Conservation (phyloP, 2,797 vertebrate species). For the Darevskia mixta region DNA sequence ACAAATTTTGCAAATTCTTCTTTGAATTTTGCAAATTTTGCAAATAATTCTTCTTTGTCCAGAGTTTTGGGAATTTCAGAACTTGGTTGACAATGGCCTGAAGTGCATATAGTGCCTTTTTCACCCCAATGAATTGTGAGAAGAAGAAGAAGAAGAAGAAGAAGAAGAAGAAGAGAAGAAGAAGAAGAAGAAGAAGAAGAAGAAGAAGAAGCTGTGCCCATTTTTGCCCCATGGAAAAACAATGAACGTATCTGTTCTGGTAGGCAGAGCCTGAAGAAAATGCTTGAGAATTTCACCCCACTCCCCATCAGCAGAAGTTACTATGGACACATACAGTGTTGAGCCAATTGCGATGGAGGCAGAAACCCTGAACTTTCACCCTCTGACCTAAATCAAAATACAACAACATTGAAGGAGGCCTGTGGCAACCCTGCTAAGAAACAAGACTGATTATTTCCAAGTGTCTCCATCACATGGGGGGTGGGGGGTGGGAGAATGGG, state of each 20-base stretch:
- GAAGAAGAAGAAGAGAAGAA: too few species aligned
- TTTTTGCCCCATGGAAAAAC: neutral
- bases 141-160: too few species aligned
- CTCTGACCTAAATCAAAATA: slow-evolving; percentile 33
- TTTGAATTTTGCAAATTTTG: too few species aligned
- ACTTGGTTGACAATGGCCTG: neutral
- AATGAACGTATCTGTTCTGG: slow-evolving; percentile 10
- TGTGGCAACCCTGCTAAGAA: slow-evolving; percentile 23
- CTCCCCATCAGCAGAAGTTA: slow-evolving; percentile 35
- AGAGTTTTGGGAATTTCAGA: slow-evolving; percentile 26
- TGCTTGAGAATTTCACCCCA: slow-evolving; percentile 6
- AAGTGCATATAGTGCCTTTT: neutral
- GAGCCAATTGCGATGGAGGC: neutral
- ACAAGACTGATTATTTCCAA: slow-evolving; percentile 41
- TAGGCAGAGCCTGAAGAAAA: neutral
- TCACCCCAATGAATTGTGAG: slow-evolving; percentile 23
- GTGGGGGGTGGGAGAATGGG: slow-evolving; percentile 11
- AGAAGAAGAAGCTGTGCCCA: slow-evolving; percentile 23
- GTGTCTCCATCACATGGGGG: slow-evolving; percentile 15
- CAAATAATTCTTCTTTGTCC: neutral
- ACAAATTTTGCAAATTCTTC: too few species aligned
- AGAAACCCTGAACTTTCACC: slow-evolving; percentile 38
- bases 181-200: neutral
- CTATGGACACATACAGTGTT: neutral
- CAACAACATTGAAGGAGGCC: slow-evolving; percentile 30